A percentile compares a stretch with the other conserved stretches of the same genome.
These are phyloP conservation scores for Andrena hattorfiana DNA, from an alignment of 2,888 invertebrate genomes.

Conservation along the genomic window DNA sequence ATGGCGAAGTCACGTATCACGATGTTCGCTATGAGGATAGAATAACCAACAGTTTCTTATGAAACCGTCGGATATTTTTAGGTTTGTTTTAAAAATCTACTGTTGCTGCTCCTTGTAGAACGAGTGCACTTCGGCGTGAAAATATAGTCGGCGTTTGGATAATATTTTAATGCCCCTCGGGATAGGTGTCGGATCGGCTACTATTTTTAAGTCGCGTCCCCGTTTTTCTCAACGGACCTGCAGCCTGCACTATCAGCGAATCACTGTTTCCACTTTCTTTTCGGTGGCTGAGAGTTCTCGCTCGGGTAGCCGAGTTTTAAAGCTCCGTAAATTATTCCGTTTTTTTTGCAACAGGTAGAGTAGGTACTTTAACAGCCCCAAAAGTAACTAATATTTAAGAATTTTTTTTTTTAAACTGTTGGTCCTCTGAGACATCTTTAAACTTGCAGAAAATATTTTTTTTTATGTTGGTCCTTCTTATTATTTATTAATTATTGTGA, in stretches of 20 bases:
- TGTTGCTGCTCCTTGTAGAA: constrained; percentile 4
- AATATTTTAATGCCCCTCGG: constrained; percentile 49
- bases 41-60: constrained; percentile 17
- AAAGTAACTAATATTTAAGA: too few relatives aligned
- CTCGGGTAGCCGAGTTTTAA: not conserved
- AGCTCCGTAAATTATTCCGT: not conserved
- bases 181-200: constrained; percentile 23
- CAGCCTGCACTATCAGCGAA: constrained; percentile 44
- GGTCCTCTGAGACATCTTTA: too few relatives aligned
- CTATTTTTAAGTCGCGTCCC: constrained; percentile 61
- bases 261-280: not conserved
- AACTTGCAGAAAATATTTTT: too few relatives aligned
- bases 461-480: too few relatives aligned
- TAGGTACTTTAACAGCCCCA: too few relatives aligned
- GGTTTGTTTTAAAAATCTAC: constrained; percentile 18
- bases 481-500: too few relatives aligned
- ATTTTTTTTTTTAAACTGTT: too few relatives aligned
- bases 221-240: constrained; percentile 39
- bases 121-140: constrained; percentile 27
- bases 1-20: constrained; percentile 3
- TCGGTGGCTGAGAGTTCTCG: not conserved
- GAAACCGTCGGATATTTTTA: constrained; percentile 39
- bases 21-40: not conserved
- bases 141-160: constrained; percentile 36
- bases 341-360: not conserved